A percentile compares a stretch with the other conserved stretches of the same genome.
These are phyloP conservation scores for Amphiura filiformis DNA, from an alignment of 35 echinoderm and acorn worm species.

Conservation along the genomic window DNA sequence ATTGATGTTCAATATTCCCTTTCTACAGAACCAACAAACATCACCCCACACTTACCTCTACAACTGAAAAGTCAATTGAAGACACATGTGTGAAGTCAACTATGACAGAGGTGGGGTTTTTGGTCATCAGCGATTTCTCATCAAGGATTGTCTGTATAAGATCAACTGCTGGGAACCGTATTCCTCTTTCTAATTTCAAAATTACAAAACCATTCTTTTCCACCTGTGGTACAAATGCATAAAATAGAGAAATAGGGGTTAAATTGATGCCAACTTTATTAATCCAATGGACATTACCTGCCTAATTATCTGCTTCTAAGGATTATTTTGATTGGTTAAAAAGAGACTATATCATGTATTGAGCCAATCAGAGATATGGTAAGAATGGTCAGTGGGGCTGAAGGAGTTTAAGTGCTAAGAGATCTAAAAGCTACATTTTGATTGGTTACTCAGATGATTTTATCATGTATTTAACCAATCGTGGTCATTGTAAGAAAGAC, in stretches of 20 bases:
- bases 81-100: conserved; percentile 60
- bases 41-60: conserved; percentile 63
- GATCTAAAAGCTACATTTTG: too few species aligned
- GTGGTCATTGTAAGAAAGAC: too few species aligned
- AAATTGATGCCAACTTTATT: background rate
- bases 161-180: conserved; percentile 69
- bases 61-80: conserved; percentile 52
- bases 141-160: conserved; percentile 64
- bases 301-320: too few species aligned
- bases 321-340: background rate
- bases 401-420: too few species aligned
- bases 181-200: conserved; percentile 28
- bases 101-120: conserved; percentile 42
- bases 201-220: background rate
- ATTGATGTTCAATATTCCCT: too few species aligned
- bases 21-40: too few species aligned
- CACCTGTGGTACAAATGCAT: background rate
- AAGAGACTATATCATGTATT: background rate
- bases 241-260: background rate
- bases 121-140: conserved; percentile 39
- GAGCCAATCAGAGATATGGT: background rate
- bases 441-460: too few species aligned
- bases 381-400: too few species aligned
- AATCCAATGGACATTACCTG: background rate
- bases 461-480: too few species aligned